These are phyloP conservation scores for Struthidea cinerea DNA, from an alignment of 2,113 vertebrate genomes.

Conservation along the genomic window DNA sequence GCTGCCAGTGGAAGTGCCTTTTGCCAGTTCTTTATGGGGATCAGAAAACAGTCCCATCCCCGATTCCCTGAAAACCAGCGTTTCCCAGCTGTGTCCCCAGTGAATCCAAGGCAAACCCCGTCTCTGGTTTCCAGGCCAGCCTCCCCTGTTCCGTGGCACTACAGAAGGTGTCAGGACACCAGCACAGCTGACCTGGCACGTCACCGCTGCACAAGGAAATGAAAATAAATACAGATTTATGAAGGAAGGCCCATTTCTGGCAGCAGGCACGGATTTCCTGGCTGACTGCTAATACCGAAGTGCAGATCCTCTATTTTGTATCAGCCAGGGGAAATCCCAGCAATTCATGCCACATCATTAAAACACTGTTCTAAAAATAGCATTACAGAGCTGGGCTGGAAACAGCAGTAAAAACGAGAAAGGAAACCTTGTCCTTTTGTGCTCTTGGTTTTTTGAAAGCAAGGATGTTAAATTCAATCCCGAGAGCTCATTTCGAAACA, in stretches of 20 bases:
- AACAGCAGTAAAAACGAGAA: neutral
- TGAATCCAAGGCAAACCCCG: neutral
- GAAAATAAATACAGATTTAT: neutral
- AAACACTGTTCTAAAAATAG: conserved; percentile 28
- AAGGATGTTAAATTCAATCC: neutral
- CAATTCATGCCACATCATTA: neutral
- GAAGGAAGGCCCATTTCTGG: neutral
- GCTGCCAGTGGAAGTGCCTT: neutral
- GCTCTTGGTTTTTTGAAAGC: neutral
- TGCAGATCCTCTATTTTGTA: neutral
- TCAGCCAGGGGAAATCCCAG: conserved; percentile 33
- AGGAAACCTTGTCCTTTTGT: neutral
- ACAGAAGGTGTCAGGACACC: neutral
- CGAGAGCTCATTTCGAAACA: neutral
- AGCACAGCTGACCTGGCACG: neutral
- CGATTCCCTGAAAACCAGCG: neutral
- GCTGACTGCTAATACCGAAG: conserved; percentile 4
- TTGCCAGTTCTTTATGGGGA: neutral
- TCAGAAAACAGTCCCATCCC: neutral
- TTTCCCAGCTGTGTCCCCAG: neutral
- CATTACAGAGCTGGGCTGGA: neutral
- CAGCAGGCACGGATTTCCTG: conserved; percentile 18
- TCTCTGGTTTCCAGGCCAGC: neutral
- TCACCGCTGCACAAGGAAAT: neutral
- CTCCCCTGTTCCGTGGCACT: neutral